Conservation (phyloP, 2,797 vertebrate species). For the Gadopsis marmoratus region DNA sequence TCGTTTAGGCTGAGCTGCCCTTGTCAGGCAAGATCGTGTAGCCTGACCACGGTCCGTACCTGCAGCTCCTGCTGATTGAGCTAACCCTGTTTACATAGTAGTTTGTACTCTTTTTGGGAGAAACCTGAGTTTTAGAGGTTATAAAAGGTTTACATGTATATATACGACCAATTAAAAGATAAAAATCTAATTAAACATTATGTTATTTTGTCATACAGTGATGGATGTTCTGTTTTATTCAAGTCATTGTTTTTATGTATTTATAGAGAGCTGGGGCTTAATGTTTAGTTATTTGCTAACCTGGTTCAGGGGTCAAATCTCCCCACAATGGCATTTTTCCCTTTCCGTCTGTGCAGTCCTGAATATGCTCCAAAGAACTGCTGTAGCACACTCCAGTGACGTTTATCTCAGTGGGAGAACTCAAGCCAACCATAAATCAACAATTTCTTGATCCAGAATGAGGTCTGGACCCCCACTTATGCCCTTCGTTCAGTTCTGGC, state of each 20-base stretch:
- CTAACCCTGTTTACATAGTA: not conserved
- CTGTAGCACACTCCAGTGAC: conserved; percentile 54
- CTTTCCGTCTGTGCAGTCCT: conserved; percentile 60
- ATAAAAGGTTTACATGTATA: not conserved
- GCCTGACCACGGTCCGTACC: conserved; percentile 41
- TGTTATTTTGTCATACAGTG: not conserved
- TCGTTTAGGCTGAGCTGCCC: conserved; percentile 65
- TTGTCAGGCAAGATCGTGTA: conserved; percentile 67
- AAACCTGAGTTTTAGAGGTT: not conserved
- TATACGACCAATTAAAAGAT: not conserved
- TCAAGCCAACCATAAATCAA: conserved; percentile 79
- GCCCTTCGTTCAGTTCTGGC: conserved; percentile 59
- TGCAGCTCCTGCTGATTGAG: conserved; percentile 28
- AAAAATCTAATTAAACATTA: not conserved
- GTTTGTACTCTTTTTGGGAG: not conserved
- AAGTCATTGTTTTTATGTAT: not conserved
- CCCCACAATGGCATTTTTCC: conserved; percentile 54
- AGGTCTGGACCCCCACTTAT: conserved; percentile 59
- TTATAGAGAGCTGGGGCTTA: not conserved
- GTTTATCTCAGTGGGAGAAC: conserved; percentile 76
- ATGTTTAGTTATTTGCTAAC: conserved; percentile 18
- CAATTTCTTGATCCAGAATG: conserved; percentile 73
- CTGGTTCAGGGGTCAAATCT: conserved; percentile 55
- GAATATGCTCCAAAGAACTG: conserved; percentile 72
- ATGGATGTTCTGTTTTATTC: not conserved